A percentile compares a stretch with the other conserved stretches of the same genome.
Conservation (phyloP, 2,888 invertebrate genomes). For the Troides oblongomaculatus region DNA sequence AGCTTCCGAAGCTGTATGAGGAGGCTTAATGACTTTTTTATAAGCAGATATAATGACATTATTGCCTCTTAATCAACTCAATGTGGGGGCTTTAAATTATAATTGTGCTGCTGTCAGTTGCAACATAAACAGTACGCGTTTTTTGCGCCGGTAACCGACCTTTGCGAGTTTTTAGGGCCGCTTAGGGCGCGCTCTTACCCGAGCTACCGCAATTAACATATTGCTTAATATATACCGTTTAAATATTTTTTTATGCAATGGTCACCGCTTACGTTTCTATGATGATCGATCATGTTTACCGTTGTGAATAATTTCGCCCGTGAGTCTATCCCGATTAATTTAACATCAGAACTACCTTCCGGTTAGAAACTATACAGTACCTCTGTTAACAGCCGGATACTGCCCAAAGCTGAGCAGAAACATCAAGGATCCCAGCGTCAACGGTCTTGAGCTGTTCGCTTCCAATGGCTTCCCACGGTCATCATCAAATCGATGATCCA, state of each 20-base stretch:
- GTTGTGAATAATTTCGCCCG: not conserved
- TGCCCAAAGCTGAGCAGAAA: too few species aligned
- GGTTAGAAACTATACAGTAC: too few species aligned
- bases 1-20: not conserved
- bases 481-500: too few species aligned
- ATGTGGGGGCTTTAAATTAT: conserved; percentile 57
- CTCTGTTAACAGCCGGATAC: too few species aligned
- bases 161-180: conserved; percentile 32
- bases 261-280: not conserved
- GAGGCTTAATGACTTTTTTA: conserved; percentile 30
- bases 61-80: conserved; percentile 67
- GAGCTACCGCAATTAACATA: conserved; percentile 7
- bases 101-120: conserved; percentile 39
- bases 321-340: not conserved
- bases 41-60: conserved; percentile 55
- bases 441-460: too few species aligned
- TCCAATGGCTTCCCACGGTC: too few species aligned
- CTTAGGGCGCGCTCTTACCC: conserved; percentile 23
- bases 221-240: conserved; percentile 9
- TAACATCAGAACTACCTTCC: not conserved
- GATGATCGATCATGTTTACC: conserved; percentile 1
- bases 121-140: conserved; percentile 32
- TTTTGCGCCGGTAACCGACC: conserved; percentile 36
- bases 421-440: too few species aligned
- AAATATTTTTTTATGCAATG: not conserved